Conservation (phyloP, 2,797 vertebrate species). For the Poeciliopsis presidionis region DNA sequence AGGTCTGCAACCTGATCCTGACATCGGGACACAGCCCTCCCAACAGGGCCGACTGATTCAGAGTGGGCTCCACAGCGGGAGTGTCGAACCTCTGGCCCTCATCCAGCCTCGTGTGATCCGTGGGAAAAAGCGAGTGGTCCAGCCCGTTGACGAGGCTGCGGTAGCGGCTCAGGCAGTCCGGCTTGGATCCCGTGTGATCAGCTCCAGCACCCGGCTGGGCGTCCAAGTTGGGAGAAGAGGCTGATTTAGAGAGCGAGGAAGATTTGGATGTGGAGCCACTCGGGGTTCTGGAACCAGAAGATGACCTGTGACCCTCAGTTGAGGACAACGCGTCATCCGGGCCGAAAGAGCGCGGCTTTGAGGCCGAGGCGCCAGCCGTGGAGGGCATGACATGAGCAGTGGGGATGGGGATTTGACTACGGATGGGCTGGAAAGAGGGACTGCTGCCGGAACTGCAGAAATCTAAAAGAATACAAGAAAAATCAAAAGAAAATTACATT, state of each 20-base stretch:
- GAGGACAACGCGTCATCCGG: slow-evolving; percentile 71
- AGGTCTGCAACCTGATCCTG: slow-evolving; percentile 83
- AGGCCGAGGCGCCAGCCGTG: slow-evolving; percentile 85
- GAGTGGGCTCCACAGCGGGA: slow-evolving; percentile 86
- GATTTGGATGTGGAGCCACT: slow-evolving; percentile 77
- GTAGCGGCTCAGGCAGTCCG: slow-evolving; percentile 83
- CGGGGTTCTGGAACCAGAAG: slow-evolving; percentile 76
- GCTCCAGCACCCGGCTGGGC: slow-evolving; percentile 62
- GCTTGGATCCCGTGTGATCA: slow-evolving; percentile 67
- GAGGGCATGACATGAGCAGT: slow-evolving; percentile 99
- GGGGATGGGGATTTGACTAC: slow-evolving; percentile 92
- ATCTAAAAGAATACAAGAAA: slow-evolving; percentile 73
- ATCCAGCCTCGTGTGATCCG: slow-evolving; percentile 82
- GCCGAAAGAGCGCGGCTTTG: slow-evolving; percentile 81
- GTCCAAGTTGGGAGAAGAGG: slow-evolving; percentile 84
- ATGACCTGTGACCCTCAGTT: slow-evolving; percentile 66
- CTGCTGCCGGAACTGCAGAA: slow-evolving; percentile 88
- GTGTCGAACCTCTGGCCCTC: slow-evolving; percentile 88
- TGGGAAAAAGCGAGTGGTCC: slow-evolving; percentile 85
- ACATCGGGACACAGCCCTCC: slow-evolving; percentile 85
- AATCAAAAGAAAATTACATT: slow-evolving; percentile 3
- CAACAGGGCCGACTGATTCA: slow-evolving; percentile 89
- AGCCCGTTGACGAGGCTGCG: slow-evolving; percentile 84
- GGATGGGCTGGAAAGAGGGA: slow-evolving; percentile 94
- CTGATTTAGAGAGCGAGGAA: slow-evolving; percentile 81